phyloP scores from a whole-genome alignment of 1,140 invertebrate genomes.

The Ylistrum balloti region DNA sequence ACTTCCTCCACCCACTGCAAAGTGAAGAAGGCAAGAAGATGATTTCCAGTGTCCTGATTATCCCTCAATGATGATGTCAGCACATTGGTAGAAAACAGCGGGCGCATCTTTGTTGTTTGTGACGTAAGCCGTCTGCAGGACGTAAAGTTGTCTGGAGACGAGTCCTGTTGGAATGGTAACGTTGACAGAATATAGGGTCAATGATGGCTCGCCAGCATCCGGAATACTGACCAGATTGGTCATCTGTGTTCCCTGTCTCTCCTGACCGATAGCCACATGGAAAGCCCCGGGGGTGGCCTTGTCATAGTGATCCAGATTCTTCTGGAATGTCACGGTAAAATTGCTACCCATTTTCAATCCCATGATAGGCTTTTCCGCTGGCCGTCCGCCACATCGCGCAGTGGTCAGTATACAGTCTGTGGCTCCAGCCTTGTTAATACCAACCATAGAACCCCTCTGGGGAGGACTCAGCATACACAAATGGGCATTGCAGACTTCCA shows the following conservation, averaged over 20 bases:
- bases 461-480: constrained; percentile 58
- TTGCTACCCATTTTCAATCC: constrained; percentile 46
- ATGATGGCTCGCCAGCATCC: constrained; percentile 60
- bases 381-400: constrained; percentile 55
- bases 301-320: constrained; percentile 63
- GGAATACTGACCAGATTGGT: constrained; percentile 48
- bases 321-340: constrained; percentile 63
- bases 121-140: constrained; percentile 50
- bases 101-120: constrained; percentile 52
- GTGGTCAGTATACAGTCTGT: constrained; percentile 54
- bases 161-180: constrained; percentile 51
- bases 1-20: too few relatives aligned
- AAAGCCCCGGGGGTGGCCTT: constrained; percentile 57
- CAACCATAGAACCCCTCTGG: constrained; percentile 56
- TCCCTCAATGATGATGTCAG: constrained; percentile 53
- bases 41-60: too few relatives aligned
- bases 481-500: constrained; percentile 49
- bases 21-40: too few relatives aligned
- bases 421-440: constrained; percentile 58
- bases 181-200: constrained; percentile 54
- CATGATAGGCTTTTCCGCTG: constrained; percentile 19
- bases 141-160: not conserved
- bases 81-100: constrained; percentile 56
- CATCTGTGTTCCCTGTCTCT: not conserved
- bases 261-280: not conserved